Evolutionary conservation across 2,113 vertebrate species (phyloP).

Genomic region (Theropithecus gelada): DNA sequence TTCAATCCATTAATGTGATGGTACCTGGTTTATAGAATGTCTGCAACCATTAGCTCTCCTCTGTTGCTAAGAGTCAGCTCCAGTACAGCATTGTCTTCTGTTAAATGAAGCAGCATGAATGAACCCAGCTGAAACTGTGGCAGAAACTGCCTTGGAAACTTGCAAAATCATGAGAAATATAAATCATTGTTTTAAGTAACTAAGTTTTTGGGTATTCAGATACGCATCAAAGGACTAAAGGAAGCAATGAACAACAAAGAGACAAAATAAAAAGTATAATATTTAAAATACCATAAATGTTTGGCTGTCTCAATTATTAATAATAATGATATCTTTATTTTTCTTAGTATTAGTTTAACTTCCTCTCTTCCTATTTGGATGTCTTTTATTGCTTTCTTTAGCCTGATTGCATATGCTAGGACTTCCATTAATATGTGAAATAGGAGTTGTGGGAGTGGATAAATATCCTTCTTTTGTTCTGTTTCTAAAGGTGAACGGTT

Average conservation of each 20-base stretch:
- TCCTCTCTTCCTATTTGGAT: too few relatives aligned
- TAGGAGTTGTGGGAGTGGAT: too few relatives aligned
- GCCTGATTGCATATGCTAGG: too few relatives aligned
- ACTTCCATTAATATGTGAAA: too few relatives aligned
- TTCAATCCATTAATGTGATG: neutral
- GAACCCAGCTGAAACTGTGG: neutral
- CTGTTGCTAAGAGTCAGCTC: neutral
- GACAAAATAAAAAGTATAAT: neutral
- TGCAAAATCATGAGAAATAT: neutral
- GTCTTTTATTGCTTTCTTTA: too few relatives aligned
- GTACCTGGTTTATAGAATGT: neutral
- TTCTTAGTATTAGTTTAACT: too few relatives aligned
- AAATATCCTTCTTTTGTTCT: too few relatives aligned
- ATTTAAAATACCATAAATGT: neutral
- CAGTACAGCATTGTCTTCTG: neutral
- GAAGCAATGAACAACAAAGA: neutral
- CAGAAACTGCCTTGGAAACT: neutral
- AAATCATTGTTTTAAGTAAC: neutral
- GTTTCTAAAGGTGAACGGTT: too few relatives aligned
- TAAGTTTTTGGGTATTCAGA: neutral
- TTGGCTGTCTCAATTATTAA: neutral
- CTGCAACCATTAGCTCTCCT: neutral
- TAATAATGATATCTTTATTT: neutral
- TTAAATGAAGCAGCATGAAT: neutral
- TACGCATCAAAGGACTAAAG: neutral